phyloP scores from a whole-genome alignment of 2,113 vertebrate species.

The Amphiprion percula region DNA sequence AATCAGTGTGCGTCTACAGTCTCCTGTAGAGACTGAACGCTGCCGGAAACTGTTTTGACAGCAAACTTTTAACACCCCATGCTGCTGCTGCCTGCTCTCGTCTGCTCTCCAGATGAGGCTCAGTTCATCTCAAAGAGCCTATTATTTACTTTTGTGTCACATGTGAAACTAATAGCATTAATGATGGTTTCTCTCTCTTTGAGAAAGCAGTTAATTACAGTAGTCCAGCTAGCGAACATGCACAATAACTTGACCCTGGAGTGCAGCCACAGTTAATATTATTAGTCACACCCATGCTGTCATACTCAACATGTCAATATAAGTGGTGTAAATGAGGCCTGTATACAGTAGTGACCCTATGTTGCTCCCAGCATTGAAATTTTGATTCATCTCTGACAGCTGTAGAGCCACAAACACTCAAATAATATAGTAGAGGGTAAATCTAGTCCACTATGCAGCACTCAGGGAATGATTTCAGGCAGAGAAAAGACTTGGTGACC shows the following conservation, averaged over 20 bases:
- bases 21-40: too few species aligned
- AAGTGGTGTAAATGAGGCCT: background rate
- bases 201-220: background rate
- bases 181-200: too few species aligned
- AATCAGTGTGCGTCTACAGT: too few species aligned
- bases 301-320: background rate
- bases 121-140: too few species aligned
- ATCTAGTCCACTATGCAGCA: background rate
- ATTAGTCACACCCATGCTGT: background rate
- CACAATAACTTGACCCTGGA: background rate
- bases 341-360: background rate
- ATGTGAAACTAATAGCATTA: too few species aligned
- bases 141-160: background rate
- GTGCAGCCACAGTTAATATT: background rate
- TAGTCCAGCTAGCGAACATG: background rate
- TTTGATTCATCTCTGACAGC: background rate
- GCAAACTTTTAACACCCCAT: too few species aligned
- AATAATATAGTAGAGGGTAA: background rate
- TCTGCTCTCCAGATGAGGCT: too few species aligned
- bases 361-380: background rate
- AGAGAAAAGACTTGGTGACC: too few species aligned
- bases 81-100: too few species aligned
- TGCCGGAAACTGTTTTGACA: too few species aligned
- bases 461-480: background rate
- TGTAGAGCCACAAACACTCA: background rate